Percentiles rank a stretch among this genome's conserved stretches.
Evolutionary conservation across 2,888 invertebrate species (phyloP).

Genomic region (Drosophila testacea): DNA sequence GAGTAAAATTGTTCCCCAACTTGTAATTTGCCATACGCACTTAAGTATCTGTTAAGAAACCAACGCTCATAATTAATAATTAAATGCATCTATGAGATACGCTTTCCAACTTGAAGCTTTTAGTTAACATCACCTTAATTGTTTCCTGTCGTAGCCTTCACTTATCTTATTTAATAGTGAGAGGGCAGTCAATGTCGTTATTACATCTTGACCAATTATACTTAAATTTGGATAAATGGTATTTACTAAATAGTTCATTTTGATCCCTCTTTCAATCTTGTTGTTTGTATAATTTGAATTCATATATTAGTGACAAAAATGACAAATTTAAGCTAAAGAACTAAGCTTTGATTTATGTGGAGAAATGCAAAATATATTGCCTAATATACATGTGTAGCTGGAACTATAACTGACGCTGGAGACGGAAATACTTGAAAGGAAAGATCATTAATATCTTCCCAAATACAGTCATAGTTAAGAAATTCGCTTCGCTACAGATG

Average conservation of each 20-base stretch:
- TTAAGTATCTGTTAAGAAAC: conserved; percentile 38
- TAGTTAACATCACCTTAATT: conserved; percentile 33
- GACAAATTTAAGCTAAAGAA: not conserved
- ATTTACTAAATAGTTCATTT: not conserved
- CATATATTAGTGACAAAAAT: too few relatives aligned
- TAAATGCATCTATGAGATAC: conserved; percentile 34
- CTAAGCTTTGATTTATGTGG: not conserved
- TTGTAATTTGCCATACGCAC: conserved; percentile 56
- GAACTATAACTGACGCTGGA: not conserved
- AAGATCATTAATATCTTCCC: not conserved
- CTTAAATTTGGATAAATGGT: not conserved
- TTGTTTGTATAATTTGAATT: too few relatives aligned
- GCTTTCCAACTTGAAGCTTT: conserved; percentile 12
- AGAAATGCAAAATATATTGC: not conserved
- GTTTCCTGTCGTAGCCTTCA: conserved; percentile 50
- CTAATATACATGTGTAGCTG: not conserved
- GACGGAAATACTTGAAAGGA: not conserved
- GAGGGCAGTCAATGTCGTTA: conserved; percentile 28
- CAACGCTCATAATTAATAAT: conserved; percentile 41
- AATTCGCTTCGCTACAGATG: conserved; percentile 2
- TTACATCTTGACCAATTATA: not conserved
- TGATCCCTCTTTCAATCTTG: not conserved
- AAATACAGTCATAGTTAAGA: not conserved
- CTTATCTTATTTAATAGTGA: conserved; percentile 20
- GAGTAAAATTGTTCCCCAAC: conserved; percentile 21